Evolutionary conservation across 2,113 vertebrate genomes (phyloP).

Genomic region (Ageneiosus marmoratus): DNA sequence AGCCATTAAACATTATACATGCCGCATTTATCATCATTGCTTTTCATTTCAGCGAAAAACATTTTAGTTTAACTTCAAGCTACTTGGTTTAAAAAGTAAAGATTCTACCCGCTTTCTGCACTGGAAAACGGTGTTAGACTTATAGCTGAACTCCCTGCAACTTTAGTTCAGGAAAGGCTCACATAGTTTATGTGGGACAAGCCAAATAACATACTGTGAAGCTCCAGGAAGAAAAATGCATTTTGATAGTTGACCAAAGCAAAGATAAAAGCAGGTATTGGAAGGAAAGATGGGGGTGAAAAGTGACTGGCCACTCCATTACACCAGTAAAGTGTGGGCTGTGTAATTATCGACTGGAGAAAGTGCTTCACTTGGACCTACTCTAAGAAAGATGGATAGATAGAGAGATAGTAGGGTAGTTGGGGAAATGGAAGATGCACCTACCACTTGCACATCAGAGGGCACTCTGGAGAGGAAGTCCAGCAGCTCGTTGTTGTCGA

Average conservation of each 20-base stretch:
- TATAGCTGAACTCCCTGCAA: neutral
- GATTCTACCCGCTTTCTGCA: neutral
- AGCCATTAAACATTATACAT: too few species aligned
- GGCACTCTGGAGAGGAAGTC: constrained; percentile 97
- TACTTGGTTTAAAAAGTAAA: neutral
- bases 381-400: constrained; percentile 24
- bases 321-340: constrained; percentile 15
- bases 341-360: constrained; percentile 16
- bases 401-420: constrained; percentile 9
- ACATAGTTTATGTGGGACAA: neutral
- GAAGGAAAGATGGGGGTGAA: constrained; percentile 26
- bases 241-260: constrained; percentile 12
- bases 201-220: constrained; percentile 20
- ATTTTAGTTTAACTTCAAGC: neutral
- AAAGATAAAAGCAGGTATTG: constrained; percentile 30
- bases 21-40: neutral
- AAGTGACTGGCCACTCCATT: constrained; percentile 34
- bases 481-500: constrained; percentile 96
- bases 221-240: neutral
- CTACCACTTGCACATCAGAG: constrained; percentile 95
- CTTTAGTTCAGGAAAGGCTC: neutral
- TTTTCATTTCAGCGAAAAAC: neutral
- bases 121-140: neutral
- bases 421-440: constrained; percentile 67
- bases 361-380: constrained; percentile 19